Base-by-base conservation (phyloP, 2,888 invertebrate species). In the Cephus rjabovi region DNA sequence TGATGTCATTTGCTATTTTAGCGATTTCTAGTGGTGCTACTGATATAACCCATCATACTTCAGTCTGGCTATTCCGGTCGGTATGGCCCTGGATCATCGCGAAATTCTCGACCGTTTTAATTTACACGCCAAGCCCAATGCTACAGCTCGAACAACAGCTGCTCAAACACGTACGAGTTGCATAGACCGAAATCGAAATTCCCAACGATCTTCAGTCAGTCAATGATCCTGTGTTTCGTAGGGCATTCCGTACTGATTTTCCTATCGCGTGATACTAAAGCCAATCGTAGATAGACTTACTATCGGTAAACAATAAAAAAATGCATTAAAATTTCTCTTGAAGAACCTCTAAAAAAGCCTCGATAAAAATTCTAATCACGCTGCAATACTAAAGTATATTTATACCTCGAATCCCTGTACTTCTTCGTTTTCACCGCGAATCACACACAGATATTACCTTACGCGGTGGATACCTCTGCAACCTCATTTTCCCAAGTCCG, bases 1-100 rank as follows among this genome's bases (percentile, higher is more conserved):
- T 88, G 87, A 87, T 86, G 88, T 88, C 88, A 88, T 83, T 84
- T 77, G 82, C 84, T 85, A 86, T 88, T 86, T 84, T 81, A 79
- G 81, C 81, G 81, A 79, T 77, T 76, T 74, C 80, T 80, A 81
- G 86, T 82, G 79, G 86, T 82, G 79, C 78, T 78, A 80, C 79
- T 80, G 81, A 85, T 82, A 79, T 85, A 83, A 79, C 79, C 70
- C 75, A 56, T 23, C 56, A 9, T 9, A 23, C 56, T 56, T 56
- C 71, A 3, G 71, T 23, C 33, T 70, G 73, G 84, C 85, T 87
- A 87, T 87, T 87, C 83, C 83, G 81, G 83, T 86, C 84, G 82
- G 75, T 33, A 77, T 82, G 85, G 84, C 83, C 86, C 84, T 86
- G 86, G 83, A 82, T 80, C 79, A 79, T 80, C 79, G 77, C 75